phyloP scores from a whole-genome alignment of 2,113 vertebrate genomes.

The Clupea harengus region DNA sequence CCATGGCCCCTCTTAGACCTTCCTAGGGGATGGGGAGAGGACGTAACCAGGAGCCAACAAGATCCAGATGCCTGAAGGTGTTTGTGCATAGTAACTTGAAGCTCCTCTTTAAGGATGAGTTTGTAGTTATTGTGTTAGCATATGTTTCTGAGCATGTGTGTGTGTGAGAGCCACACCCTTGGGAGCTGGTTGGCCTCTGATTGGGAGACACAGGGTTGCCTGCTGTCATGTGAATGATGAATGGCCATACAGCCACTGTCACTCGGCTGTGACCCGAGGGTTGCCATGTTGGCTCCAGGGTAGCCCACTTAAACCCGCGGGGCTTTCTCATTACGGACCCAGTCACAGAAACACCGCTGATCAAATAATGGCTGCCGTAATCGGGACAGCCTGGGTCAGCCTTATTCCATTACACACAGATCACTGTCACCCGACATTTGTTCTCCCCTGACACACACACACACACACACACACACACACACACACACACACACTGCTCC shows the following conservation, averaged over 20 bases:
- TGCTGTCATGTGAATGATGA: conserved; percentile 41
- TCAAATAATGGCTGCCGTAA: conserved; percentile 11
- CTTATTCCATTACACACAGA: conserved; percentile 14
- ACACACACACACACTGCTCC: background rate
- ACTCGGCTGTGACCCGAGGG: conserved; percentile 15
- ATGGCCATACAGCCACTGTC: conserved; percentile 22
- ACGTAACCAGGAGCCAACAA: background rate
- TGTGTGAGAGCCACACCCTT: background rate
- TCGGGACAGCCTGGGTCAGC: conserved; percentile 5
- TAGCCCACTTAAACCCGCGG: conserved; percentile 17
- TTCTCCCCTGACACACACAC: conserved; percentile 17
- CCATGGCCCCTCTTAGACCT: background rate
- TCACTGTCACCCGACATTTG: conserved; percentile 11
- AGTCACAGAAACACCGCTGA: background rate
- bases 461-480: conserved; percentile 19
- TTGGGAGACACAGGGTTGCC: conserved; percentile 12
- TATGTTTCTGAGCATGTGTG: background rate
- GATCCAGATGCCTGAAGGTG: background rate
- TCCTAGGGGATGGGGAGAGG: background rate
- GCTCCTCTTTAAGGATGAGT: background rate
- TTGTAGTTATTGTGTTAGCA: background rate
- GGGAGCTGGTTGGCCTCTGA: conserved; percentile 26
- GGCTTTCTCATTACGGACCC: background rate
- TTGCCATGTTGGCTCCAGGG: conserved; percentile 12
- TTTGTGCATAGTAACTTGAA: background rate